Evolutionary conservation across 2,888 invertebrate genomes (phyloP), one percentile per base, ranked within the genome.

Genomic region (Camponotus fellah): DNA sequence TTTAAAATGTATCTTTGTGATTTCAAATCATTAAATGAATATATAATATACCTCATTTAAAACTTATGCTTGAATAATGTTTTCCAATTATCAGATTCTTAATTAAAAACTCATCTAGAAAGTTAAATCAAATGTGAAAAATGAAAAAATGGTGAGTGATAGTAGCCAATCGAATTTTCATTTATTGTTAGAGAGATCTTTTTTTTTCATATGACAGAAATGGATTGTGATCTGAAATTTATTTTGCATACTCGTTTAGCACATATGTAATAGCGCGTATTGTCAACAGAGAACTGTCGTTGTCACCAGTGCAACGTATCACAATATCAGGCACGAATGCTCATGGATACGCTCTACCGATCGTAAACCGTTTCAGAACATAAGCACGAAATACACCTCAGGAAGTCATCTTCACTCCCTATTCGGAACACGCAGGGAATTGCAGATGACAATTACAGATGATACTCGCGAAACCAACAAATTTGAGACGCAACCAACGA

Each of bases 401-500:
- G 87, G 79, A 85, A 88, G 82, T 88, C 85, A 88, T 88, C 88
- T 88, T 85, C 84, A 83, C 85, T 84, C 74, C 60, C 71, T 60
- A 43, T 68, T 69, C n/a, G 77, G 37, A 40, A 32, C 58, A 34
- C 34, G 71, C 17, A 12, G 46, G 34, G 21, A 69, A 71, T 79
- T 58, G 17, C 71, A 43, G 21, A 79, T 79, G 79, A 79, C 79
- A 79, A 79, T 79, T 71, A 46, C 79, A 79, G 58, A 69, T 21
- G 46, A 71, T 26, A 60, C 6, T 2, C 43, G 43, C 10, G 37
- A 46, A 71, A 71, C 21, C 60, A 69, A 43, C 56, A n/a, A 58
- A 77, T 58, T 77, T 77, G 21, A 79, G 2, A 14, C 8, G 9
- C 21, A 34, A 17, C n/a, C 17, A 17, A 37, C 8, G 8, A 1